Percentiles rank a stretch among this genome's conserved stretches.
These are phyloP conservation scores for Pseudochirops corinnae DNA, from an alignment of 2,797 vertebrate genomes.

Conservation along the genomic window DNA sequence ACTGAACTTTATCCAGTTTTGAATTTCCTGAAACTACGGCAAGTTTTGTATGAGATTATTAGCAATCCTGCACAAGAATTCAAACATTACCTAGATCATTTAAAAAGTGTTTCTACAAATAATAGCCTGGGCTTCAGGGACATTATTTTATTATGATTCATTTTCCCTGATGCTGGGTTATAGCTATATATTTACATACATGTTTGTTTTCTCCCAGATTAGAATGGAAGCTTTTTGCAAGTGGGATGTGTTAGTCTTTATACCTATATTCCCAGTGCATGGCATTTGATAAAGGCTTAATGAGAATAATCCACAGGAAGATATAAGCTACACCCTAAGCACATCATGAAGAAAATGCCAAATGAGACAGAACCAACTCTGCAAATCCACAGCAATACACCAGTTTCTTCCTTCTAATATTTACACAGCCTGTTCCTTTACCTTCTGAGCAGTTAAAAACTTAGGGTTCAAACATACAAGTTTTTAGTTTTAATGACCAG, in stretches of 20 bases:
- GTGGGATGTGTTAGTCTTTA: background rate
- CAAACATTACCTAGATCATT: background rate
- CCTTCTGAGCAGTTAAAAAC: slow-evolving; percentile 8
- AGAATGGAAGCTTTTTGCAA: background rate
- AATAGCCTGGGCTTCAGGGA: background rate
- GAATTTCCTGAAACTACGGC: slow-evolving; percentile 16
- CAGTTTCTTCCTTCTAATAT: background rate
- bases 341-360: background rate
- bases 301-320: background rate
- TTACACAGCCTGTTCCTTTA: background rate
- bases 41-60: slow-evolving; percentile 12
- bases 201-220: background rate
- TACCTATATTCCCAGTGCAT: background rate
- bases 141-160: background rate
- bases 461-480: background rate
- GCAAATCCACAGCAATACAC: background rate
- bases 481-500: slow-evolving; percentile 47
- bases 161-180: background rate
- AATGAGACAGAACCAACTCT: background rate
- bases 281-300: background rate
- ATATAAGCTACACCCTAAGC: background rate
- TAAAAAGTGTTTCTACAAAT: background rate
- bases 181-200: background rate
- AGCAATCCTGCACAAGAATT: slow-evolving; percentile 15
- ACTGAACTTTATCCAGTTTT: slow-evolving; percentile 12